Evolutionary conservation across 2,888 invertebrate genomes (phyloP).

Genomic region (Dromius quadrimaculatus): DNA sequence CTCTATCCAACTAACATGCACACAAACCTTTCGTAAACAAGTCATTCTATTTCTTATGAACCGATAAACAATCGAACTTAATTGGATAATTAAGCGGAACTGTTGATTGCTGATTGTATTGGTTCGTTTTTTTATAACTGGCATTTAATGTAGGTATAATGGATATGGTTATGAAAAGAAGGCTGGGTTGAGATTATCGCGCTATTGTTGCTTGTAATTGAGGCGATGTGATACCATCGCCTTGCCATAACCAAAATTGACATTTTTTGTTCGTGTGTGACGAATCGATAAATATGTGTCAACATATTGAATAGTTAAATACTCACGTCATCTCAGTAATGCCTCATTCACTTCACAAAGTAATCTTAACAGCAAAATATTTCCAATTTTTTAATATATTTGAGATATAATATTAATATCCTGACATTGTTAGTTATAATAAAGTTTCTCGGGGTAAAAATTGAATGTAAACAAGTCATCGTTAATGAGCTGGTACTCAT

Average conservation of each 20-base stretch:
- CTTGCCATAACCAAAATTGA: slow-evolving; percentile 14
- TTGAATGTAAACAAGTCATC: slow-evolving; percentile 36
- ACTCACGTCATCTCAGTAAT: too few relatives aligned
- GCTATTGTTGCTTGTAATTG: slow-evolving; percentile 33
- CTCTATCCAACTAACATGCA: slow-evolving; percentile 30
- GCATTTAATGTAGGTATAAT: slow-evolving; percentile 32
- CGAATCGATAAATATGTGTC: slow-evolving; percentile 12
- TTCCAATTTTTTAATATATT: too few relatives aligned
- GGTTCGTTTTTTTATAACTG: slow-evolving; percentile 2
- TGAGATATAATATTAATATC: too few relatives aligned
- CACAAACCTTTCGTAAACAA: slow-evolving; percentile 39
- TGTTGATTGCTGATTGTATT: slow-evolving; percentile 39
- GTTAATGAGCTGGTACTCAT: slow-evolving; percentile 38
- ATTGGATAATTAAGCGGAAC: slow-evolving; percentile 40
- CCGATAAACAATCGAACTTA: slow-evolving; percentile 42
- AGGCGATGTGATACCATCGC: slow-evolving; percentile 19
- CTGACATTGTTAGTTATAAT: too few relatives aligned
- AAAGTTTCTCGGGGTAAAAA: neutral
- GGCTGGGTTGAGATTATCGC: slow-evolving; percentile 29
- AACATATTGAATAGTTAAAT: neutral
- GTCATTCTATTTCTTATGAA: slow-evolving; percentile 34
- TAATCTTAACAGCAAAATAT: too few relatives aligned
- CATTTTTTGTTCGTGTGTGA: slow-evolving; percentile 22
- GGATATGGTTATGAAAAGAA: slow-evolving; percentile 34
- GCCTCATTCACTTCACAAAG: too few relatives aligned